A percentile compares a stretch with the other conserved stretches of the same genome.
Evolutionary conservation across 2,113 vertebrate species (phyloP).

Genomic region (Sceloporus tristichus): DNA sequence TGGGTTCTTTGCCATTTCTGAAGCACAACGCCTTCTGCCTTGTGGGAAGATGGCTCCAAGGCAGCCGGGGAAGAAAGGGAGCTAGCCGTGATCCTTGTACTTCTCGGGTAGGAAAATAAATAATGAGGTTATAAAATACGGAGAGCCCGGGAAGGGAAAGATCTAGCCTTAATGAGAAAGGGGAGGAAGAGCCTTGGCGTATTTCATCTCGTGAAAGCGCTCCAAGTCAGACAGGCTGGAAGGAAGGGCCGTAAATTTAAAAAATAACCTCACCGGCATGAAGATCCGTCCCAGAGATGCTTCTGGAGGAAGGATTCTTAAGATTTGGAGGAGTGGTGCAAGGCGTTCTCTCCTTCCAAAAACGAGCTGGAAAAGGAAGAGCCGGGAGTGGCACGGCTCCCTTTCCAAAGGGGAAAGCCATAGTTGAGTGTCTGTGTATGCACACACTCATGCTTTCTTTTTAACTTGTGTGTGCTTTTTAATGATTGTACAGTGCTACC

Average conservation of each 20-base stretch:
- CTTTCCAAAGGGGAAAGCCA: too few relatives aligned
- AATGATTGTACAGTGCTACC: too few relatives aligned
- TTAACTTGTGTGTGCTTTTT: too few relatives aligned
- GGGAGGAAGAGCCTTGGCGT: rapidly evolving
- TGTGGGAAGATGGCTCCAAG: too few relatives aligned
- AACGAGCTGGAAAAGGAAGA: too few relatives aligned
- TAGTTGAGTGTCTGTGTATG: too few relatives aligned
- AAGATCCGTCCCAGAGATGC: not conserved
- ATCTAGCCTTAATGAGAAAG: not conserved
- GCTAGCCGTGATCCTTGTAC: not conserved
- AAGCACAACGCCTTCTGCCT: too few relatives aligned
- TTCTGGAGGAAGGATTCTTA: not conserved
- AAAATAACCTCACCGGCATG: not conserved
- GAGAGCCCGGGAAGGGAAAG: not conserved
- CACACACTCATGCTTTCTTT: too few relatives aligned
- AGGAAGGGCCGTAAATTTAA: conserved; percentile 9
- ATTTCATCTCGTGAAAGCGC: conserved; percentile 26
- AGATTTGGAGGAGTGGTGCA: not conserved
- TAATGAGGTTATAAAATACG: not conserved
- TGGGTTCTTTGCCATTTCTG: not conserved
- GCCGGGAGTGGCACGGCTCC: too few relatives aligned
- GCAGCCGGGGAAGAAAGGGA: not conserved
- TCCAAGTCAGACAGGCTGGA: not conserved
- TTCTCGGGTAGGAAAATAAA: not conserved
- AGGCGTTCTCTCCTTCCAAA: not conserved